A percentile compares a stretch with the other conserved stretches of the same genome.
phyloP scores from a whole-genome alignment of 2,113 vertebrate species.

The Anoplopoma fimbria region DNA sequence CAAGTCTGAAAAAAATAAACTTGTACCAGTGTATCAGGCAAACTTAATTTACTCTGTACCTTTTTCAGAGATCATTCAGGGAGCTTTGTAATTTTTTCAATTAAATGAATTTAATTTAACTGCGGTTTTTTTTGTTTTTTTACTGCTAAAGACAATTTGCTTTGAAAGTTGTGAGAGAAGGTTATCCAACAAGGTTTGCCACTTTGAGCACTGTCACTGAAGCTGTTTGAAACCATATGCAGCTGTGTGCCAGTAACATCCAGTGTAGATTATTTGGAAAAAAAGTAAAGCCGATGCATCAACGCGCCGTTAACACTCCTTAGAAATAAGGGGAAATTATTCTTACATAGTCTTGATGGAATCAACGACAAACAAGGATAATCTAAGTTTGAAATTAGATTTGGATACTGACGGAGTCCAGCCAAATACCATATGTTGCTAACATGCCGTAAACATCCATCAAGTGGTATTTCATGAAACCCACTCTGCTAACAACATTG shows the following conservation, averaged over 20 bases:
- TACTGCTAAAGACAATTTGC: background rate
- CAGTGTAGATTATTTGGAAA: background rate
- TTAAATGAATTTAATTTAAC: background rate
- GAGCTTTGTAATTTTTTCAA: background rate
- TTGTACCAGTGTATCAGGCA: background rate
- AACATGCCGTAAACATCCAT: slow-evolving; percentile 71
- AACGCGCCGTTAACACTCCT: background rate
- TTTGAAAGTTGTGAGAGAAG: background rate
- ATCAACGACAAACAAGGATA: slow-evolving; percentile 31
- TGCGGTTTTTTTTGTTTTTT: too few relatives aligned
- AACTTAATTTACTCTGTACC: background rate
- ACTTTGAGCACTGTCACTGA: background rate
- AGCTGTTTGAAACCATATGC: background rate
- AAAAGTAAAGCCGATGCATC: background rate
- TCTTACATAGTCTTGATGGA: background rate
- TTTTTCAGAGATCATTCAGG: background rate
- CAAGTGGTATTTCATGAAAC: slow-evolving; percentile 64
- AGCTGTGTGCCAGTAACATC: background rate
- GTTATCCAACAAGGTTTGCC: slow-evolving; percentile 4
- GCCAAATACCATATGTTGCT: slow-evolving; percentile 60
- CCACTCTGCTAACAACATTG: slow-evolving; percentile 63
- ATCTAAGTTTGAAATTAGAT: slow-evolving; percentile 60
- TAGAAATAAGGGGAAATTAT: background rate
- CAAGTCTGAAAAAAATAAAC: background rate
- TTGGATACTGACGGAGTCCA: slow-evolving; percentile 35